Evolutionary conservation across 2,888 invertebrate species (phyloP), one percentile per base, ranked within the genome.

Genomic region (Palloptera scutellata): DNA sequence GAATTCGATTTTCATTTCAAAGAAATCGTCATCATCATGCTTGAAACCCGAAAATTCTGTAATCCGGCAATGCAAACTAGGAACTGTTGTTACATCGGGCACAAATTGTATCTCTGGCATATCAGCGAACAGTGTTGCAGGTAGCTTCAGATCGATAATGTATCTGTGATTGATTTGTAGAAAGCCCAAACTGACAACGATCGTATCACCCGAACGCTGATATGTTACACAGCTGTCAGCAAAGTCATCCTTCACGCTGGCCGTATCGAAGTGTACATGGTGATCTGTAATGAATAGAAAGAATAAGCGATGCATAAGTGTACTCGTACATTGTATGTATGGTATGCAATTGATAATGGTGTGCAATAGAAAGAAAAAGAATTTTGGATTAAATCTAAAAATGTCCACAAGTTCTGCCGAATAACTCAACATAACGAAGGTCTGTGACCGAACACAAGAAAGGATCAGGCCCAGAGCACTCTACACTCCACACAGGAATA

Each of bases 121-220:
- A n/a, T 81, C 77, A 15, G 77, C 78, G 55, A 85, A 83, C 63
- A 84, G 68, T 13, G 78, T 69, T 1, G 76, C 73, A 1, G 85
- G 85, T 70, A 85, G 70, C 72, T 83, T 83, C 9, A 86, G 72
- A 67, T 85, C 85, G 70, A 86, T 83, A 53, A 79, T 69, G 73
- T 86, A 86, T 45, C 84, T 79, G 78, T 86, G 85, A 73, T 83
- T 83, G 72, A 85, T 76, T 77, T 86, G 85, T 54, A 86, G 79
- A 74, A 86, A 86, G 13, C 85, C 85, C 72, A 86, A 70, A 70
- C 83, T 85, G 17, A 86, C 78, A 43, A 78, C 76, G 61, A 85
- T 84, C 30, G 81, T 82, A 61, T 84, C 84, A n/a, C 82, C 82
- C n/a, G 82, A 77, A 20, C 82, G 76, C 68, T 85, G 82, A 73